Percentiles rank a stretch among this genome's conserved stretches.
These are phyloP conservation scores for Amphipoea lucens DNA, from an alignment of 2,888 invertebrate genomes.

Conservation along the genomic window DNA sequence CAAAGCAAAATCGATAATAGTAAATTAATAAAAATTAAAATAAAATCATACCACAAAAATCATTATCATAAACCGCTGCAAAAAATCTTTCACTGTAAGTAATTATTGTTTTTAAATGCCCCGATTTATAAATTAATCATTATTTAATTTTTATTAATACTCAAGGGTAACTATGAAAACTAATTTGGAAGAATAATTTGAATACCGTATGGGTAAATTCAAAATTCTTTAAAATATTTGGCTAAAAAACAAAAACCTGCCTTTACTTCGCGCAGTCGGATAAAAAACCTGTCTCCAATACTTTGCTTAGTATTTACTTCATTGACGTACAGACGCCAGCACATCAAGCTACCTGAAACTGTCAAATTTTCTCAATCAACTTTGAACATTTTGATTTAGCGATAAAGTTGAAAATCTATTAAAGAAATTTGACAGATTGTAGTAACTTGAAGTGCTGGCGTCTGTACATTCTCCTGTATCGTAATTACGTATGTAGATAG, in stretches of 20 bases:
- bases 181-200: not conserved
- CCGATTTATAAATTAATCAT: not conserved
- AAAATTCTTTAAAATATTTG: constrained; percentile 9
- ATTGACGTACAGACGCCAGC: constrained; percentile 7
- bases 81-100: not conserved
- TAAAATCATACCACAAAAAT: not conserved
- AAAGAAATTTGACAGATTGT: no score
- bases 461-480: constrained; percentile 53
- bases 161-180: not conserved
- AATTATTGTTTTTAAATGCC: not conserved
- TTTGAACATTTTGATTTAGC: no score
- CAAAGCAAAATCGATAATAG: not conserved
- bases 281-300: not conserved
- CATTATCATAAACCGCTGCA: not conserved
- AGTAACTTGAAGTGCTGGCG: no score
- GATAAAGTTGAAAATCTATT: no score
- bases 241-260: not conserved
- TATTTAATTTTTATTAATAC: not conserved
- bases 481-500: constrained; percentile 71
- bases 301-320: constrained; percentile 40
- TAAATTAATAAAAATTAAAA: not conserved
- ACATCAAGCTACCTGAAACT: no score
- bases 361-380: no score
- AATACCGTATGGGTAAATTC: not conserved
- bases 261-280: not conserved